phyloP scores from a whole-genome alignment of 92 coral and sea anemone species.

The Diadumene lineata region DNA sequence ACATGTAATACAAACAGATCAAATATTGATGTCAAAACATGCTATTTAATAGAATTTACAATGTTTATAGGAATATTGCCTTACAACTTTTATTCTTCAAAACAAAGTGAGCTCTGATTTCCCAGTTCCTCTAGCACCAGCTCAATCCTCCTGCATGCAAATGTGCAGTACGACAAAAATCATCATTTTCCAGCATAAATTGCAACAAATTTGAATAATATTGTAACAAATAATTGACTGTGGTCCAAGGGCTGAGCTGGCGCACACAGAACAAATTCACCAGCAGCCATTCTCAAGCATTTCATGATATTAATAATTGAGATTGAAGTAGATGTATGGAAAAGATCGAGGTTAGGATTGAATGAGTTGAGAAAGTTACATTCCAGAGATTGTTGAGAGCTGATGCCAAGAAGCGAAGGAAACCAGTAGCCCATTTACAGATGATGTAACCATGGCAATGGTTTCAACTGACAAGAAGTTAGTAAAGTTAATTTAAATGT shows the following conservation, averaged over 20 bases:
- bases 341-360: constrained; percentile 5
- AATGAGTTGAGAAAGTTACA: neutral
- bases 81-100: constrained; percentile 39
- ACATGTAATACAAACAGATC: no score
- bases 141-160: constrained; percentile 17
- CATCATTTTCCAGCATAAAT: no score
- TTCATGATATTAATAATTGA: neutral
- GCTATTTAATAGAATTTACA: no score
- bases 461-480: constrained; percentile 3
- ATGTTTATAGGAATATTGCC: neutral
- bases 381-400: constrained; percentile 35
- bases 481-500: neutral
- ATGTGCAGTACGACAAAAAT: neutral
- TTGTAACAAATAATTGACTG: neutral
- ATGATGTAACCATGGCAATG: constrained; percentile 20
- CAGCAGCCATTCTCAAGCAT: neutral
- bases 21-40: no score
- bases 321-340: constrained; percentile 6
- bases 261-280: constrained; percentile 2
- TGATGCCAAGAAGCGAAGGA: constrained; percentile 69
- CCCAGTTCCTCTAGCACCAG: constrained; percentile 45
- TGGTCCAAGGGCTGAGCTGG: constrained; percentile 16
- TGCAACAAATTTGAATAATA: no score
- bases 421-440: constrained; percentile 83
- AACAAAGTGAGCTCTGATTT: constrained; percentile 52